phyloP scores from a whole-genome alignment of 2,113 vertebrate species.

The Cochlearius cochlearius region DNA sequence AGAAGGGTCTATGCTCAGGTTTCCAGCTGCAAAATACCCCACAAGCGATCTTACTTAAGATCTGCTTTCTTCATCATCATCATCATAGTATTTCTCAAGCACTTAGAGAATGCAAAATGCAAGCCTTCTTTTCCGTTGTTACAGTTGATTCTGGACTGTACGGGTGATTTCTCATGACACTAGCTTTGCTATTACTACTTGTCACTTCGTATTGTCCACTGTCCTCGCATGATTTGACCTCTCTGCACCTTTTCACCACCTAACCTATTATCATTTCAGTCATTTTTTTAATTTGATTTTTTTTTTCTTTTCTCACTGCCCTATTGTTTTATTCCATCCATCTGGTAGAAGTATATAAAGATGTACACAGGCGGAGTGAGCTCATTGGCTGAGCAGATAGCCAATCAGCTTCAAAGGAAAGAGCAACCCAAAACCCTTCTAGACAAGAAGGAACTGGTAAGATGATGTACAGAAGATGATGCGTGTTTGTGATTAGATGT shows the following conservation, averaged over 20 bases:
- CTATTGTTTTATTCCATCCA: slow-evolving; percentile 62
- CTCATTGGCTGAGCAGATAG: slow-evolving; percentile 96
- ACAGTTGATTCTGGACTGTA: neutral
- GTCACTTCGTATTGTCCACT: slow-evolving; percentile 63
- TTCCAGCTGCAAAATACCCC: neutral
- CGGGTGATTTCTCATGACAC: neutral
- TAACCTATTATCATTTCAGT: slow-evolving; percentile 38
- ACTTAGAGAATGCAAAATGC: neutral
- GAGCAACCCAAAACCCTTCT: slow-evolving; percentile 85
- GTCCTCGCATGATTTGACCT: slow-evolving; percentile 75
- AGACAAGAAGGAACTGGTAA: slow-evolving; percentile 97
- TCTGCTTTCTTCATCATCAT: neutral
- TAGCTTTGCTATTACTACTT: slow-evolving; percentile 39
- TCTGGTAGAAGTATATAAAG: slow-evolving; percentile 89
- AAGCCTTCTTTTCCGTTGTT: neutral
- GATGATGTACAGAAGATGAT: slow-evolving; percentile 4
- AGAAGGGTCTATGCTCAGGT: neutral
- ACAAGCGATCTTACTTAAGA: neutral
- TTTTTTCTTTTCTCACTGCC: slow-evolving; percentile 25
- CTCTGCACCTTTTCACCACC: slow-evolving; percentile 62
- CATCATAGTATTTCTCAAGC: neutral
- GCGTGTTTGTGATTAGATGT: slow-evolving; percentile 40
- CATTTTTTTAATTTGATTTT: slow-evolving; percentile 28
- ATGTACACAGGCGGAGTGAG: slow-evolving; percentile 97
- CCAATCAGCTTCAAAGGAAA: slow-evolving; percentile 93